phyloP scores from a whole-genome alignment of 2,797 vertebrate species.

The Urophycis tenuis region DNA sequence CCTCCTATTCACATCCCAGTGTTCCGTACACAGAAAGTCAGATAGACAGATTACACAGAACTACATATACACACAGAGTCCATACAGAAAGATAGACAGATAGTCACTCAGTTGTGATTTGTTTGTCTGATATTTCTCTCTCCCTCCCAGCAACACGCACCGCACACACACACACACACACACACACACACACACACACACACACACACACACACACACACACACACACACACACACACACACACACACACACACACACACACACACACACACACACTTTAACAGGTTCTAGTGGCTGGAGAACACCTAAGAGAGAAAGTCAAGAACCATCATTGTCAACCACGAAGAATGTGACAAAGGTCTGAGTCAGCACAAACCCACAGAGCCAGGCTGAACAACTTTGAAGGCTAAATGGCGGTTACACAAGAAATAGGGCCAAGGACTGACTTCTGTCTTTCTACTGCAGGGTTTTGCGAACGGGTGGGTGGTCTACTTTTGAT shows the following conservation, averaged over 20 bases:
- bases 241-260: background rate
- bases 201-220: background rate
- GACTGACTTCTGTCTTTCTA: background rate
- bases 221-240: background rate
- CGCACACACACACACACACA: background rate
- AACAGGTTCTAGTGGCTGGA: conserved; percentile 12
- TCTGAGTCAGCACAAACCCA: conserved; percentile 20
- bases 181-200: conserved; percentile 5
- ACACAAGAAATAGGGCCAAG: background rate
- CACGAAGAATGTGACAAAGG: conserved; percentile 44
- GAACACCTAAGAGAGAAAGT: conserved; percentile 42
- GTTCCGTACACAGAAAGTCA: background rate
- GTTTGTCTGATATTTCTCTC: conserved; percentile 29
- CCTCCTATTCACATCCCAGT: background rate
- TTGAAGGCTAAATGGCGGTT: background rate
- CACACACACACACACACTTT: conserved; percentile 3
- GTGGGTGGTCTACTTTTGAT: background rate
- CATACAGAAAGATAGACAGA: background rate
- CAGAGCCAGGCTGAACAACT: background rate
- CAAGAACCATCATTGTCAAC: conserved; percentile 49
- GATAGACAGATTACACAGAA: background rate
- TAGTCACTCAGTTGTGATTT: background rate
- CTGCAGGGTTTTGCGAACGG: background rate
- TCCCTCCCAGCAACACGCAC: background rate
- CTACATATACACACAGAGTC: background rate